Evolutionary conservation across 1,140 invertebrate species (phyloP).

Genomic region (Megalonaias nervosa): DNA sequence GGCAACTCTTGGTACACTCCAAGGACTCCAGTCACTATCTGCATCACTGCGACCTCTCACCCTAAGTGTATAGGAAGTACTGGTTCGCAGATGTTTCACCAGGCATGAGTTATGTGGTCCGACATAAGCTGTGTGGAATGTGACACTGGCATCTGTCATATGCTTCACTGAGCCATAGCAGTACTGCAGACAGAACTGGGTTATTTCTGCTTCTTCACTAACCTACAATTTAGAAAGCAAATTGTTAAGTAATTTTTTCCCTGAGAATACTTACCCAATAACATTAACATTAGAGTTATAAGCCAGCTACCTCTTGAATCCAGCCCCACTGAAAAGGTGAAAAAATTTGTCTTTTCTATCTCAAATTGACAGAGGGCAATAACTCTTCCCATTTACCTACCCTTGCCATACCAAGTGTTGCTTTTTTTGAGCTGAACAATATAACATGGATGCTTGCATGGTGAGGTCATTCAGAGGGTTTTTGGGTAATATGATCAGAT

Average conservation of each 20-base stretch:
- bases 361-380: no score
- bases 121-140: slow-evolving; percentile 60
- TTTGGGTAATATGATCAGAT: no score
- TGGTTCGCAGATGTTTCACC: slow-evolving; percentile 57
- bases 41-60: slow-evolving; percentile 55
- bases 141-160: slow-evolving; percentile 39
- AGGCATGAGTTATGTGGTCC: slow-evolving; percentile 52
- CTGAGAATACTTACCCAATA: neutral
- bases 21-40: slow-evolving; percentile 55
- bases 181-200: slow-evolving; percentile 63
- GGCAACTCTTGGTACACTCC: slow-evolving; percentile 59
- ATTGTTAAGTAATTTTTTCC: neutral
- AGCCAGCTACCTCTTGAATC: no score
- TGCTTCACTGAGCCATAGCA: slow-evolving; percentile 49
- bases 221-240: slow-evolving; percentile 26
- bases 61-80: slow-evolving; percentile 61
- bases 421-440: no score
- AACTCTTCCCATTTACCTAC: no score
- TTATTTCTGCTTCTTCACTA: slow-evolving; percentile 60
- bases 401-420: no score
- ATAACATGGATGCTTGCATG: no score
- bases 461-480: no score
- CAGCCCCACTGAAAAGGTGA: no score
- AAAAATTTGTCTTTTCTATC: no score
- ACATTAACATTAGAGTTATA: no score